phyloP scores from a whole-genome alignment of 2,113 vertebrate species.

The Probosciger aterrimus region DNA sequence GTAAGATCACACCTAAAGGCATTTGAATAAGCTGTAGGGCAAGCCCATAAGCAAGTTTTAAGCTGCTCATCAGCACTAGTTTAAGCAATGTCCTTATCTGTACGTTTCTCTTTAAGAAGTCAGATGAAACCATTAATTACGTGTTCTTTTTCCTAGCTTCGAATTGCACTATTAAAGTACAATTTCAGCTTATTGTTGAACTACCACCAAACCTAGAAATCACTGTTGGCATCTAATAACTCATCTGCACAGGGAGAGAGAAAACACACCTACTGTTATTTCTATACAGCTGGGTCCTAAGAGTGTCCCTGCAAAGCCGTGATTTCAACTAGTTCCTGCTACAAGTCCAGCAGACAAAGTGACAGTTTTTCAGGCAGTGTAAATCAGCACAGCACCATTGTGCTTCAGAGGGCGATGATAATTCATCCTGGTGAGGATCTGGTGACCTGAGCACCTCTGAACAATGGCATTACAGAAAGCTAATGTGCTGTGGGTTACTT shows the following conservation, averaged over 20 bases:
- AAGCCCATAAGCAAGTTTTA: not conserved
- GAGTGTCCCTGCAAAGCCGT: not conserved
- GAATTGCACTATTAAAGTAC: not conserved
- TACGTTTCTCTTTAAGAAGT: not conserved
- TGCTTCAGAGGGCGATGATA: not conserved
- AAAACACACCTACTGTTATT: not conserved
- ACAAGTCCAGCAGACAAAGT: not conserved
- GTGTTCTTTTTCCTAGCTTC: not conserved
- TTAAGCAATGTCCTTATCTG: not conserved
- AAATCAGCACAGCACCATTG: conserved; percentile 13
- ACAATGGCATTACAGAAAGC: conserved; percentile 20
- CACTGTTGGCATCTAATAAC: not conserved
- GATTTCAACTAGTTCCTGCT: not conserved
- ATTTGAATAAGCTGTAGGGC: not conserved
- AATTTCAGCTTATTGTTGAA: not conserved
- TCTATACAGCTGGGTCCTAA: not conserved
- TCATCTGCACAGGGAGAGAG: not conserved
- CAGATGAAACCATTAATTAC: not conserved
- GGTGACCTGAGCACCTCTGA: conserved; percentile 18
- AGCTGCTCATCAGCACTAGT: not conserved
- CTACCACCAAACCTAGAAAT: not conserved
- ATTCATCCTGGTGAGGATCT: not conserved
- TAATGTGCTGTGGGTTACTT: conserved; percentile 39
- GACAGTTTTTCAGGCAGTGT: not conserved
- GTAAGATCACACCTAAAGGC: not conserved